Conservation (phyloP, 2,888 invertebrate species). For the Agonopterix arenella region DNA sequence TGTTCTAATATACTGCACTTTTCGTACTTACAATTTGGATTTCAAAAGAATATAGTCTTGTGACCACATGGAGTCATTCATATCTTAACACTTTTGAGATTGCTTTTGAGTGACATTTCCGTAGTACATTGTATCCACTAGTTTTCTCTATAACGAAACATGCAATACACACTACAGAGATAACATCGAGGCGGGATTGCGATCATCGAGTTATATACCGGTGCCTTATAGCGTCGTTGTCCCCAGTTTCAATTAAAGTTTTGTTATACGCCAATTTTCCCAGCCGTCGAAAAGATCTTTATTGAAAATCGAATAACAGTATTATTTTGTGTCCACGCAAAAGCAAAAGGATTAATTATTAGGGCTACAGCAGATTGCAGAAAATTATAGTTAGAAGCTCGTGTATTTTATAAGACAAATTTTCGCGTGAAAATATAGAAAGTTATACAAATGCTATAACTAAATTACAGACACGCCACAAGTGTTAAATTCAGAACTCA, state of each 20-base stretch:
- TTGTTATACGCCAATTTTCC: conserved; percentile 14
- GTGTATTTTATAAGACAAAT: conserved; percentile 51
- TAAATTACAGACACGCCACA: conserved; percentile 62
- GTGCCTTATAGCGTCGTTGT: conserved; percentile 2
- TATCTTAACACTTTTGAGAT: no score
- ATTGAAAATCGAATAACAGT: conserved; percentile 4
- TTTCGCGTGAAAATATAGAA: conserved; percentile 49
- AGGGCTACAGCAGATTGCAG: conserved; percentile 54
- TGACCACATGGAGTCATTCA: no score
- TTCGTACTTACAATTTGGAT: not conserved
- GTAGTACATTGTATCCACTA: no score
- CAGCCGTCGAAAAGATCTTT: conserved; percentile 13
- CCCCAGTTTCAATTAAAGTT: conserved; percentile 12
- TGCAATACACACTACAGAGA: conserved; percentile 52
- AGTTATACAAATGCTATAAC: conserved; percentile 44
- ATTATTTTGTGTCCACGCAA: conserved; percentile 35
- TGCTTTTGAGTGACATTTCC: no score
- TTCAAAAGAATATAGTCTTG: not conserved
- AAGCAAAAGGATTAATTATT: conserved; percentile 39
- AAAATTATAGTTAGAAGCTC: conserved; percentile 54
- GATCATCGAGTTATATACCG: conserved; percentile 63
- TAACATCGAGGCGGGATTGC: conserved; percentile 66
- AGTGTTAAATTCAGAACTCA: conserved; percentile 38
- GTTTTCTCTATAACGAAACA: conserved; percentile 34
- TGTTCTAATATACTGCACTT: not conserved